Evolutionary conservation across 2,113 vertebrate genomes (phyloP), one percentile per base, ranked within the genome.

Genomic region (Dasypus novemcinctus): DNA sequence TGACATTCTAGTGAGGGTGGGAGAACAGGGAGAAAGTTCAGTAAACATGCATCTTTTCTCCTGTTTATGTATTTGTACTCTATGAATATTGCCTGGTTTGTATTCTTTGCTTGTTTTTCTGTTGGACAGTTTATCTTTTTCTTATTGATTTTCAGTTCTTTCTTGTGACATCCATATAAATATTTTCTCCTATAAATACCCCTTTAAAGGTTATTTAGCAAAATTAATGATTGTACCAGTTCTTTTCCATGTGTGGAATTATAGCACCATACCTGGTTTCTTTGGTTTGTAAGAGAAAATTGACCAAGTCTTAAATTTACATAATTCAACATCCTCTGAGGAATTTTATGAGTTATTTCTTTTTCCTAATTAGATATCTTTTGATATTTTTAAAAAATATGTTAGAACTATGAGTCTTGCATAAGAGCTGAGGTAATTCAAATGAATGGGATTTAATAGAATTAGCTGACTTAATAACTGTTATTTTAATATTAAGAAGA

Each of bases 191-290:
- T 54, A n/a, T 36, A 49, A 80, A 49, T 7, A 83, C 43, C 25
- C 49, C 29, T 46, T 93, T 57, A 95, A 91, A 95, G 84, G 74
- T 57, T 38, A 93, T 94, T 89, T 91, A 49, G 71, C 11, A 74
- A 93, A 31, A 29, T 89, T 46, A 90, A 57, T 94, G 46, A 57
- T 76, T 81, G 36, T 76, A 54, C 54, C 43, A 85, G 57, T 94
- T 94, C 46, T 86, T 75, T 66, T 41, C 38, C 10, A 43, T 43
- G 36, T 81, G 57, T 84, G 21, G 81, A 52, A 54, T 90, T 85
- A 4, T 75, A 86, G 54, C 79, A 76, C 33, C 25, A 27, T 57
- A 66, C 74, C n/a, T 79, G 4, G 29, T 69, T 93, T 93, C n/a
- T 64, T 82, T 82, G 78, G 38, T 46, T 88, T 17, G 23, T 88